Evolutionary conservation across 2,888 invertebrate species (phyloP).

Genomic region (Hypomecis punctinalis): DNA sequence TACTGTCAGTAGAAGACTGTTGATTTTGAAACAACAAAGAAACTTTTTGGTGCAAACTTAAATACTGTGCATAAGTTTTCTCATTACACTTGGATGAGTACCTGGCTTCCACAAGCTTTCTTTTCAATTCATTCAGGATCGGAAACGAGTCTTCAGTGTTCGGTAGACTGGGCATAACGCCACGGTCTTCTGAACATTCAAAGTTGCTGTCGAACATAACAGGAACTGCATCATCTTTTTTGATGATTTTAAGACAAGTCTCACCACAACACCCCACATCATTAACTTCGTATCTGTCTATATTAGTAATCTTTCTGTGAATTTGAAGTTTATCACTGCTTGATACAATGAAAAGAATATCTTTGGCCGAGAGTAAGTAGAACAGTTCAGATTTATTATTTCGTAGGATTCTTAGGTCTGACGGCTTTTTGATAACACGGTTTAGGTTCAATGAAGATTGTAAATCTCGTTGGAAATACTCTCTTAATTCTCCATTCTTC

Average conservation of each 20-base stretch:
- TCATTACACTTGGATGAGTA: slow-evolving; percentile 64
- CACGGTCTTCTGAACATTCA: slow-evolving; percentile 48
- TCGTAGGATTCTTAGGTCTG: slow-evolving; percentile 61
- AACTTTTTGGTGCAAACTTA: slow-evolving; percentile 60
- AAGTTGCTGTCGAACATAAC: slow-evolving; percentile 71
- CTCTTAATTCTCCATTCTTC: slow-evolving; percentile 62
- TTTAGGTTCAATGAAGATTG: slow-evolving; percentile 53
- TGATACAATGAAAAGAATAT: slow-evolving; percentile 62
- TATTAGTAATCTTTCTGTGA: slow-evolving; percentile 53
- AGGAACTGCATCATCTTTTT: slow-evolving; percentile 66
- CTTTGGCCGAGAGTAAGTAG: slow-evolving; percentile 59
- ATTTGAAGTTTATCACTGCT: slow-evolving; percentile 52
- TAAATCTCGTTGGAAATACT: slow-evolving; percentile 63
- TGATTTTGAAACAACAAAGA: slow-evolving; percentile 57
- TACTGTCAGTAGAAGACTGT: slow-evolving; percentile 54
- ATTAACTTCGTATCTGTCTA: slow-evolving; percentile 59
- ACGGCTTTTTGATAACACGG: slow-evolving; percentile 36
- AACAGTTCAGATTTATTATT: slow-evolving; percentile 63
- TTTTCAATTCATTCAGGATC: slow-evolving; percentile 58
- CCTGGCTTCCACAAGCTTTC: slow-evolving; percentile 66
- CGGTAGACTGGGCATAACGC: slow-evolving; percentile 20
- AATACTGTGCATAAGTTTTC: slow-evolving; percentile 55
- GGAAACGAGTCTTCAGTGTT: slow-evolving; percentile 51
- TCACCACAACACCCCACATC: slow-evolving; percentile 62
- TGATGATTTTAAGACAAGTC: slow-evolving; percentile 58